Conservation (phyloP, 2,888 invertebrate species). For the Steromphala cineraria region DNA sequence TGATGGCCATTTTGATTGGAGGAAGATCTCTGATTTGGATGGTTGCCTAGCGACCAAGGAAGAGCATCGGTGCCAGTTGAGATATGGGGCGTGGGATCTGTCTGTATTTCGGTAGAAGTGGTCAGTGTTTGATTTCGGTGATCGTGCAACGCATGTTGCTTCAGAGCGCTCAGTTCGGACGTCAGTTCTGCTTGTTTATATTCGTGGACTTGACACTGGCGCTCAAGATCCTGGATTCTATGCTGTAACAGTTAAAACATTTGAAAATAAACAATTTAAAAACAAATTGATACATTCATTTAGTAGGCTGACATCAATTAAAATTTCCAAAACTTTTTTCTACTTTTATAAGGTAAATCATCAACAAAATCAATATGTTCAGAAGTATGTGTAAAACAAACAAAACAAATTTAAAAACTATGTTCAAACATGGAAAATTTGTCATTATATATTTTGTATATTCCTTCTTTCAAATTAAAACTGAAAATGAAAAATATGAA, state of each 20-base stretch:
- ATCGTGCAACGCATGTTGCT: background rate
- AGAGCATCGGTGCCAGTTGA: constrained; percentile 22
- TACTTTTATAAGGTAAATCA: too few relatives aligned
- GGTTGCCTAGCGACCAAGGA: background rate
- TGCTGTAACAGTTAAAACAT: background rate
- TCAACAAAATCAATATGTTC: too few relatives aligned
- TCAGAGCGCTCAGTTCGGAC: constrained; percentile 19
- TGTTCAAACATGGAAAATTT: too few relatives aligned
- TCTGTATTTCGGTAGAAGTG: constrained; percentile 13
- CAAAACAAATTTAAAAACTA: too few relatives aligned
- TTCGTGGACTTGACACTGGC: constrained; percentile 25
- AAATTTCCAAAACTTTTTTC: too few relatives aligned
- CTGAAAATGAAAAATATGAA: too few relatives aligned
- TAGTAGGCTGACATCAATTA: too few relatives aligned
- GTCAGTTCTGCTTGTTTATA: constrained; percentile 23
- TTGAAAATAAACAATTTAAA: too few relatives aligned
- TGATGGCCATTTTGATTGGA: constrained; percentile 14
- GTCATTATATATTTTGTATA: too few relatives aligned
- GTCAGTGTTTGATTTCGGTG: background rate
- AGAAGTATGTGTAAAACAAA: too few relatives aligned
- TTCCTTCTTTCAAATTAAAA: too few relatives aligned
- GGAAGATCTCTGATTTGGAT: background rate
- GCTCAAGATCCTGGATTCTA: constrained; percentile 23
- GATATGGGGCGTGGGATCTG: background rate
- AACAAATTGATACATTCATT: too few relatives aligned